phyloP scores from a whole-genome alignment of 2,888 invertebrate species.

The Zygogramma bicolorata region DNA sequence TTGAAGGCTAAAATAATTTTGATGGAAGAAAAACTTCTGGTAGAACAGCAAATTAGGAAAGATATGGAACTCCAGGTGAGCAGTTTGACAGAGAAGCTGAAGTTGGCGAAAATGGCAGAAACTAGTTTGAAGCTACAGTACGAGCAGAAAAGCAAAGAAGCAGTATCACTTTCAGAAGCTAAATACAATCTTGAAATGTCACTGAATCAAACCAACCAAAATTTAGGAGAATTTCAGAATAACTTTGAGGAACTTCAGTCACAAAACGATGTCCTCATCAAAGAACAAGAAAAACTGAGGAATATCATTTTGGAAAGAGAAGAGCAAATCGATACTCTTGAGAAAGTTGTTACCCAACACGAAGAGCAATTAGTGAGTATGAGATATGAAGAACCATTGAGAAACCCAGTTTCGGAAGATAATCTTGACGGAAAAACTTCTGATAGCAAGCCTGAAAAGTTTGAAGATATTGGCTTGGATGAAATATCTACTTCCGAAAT shows the following conservation, averaged over 20 bases:
- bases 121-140: constrained; percentile 60
- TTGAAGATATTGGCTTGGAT: not conserved
- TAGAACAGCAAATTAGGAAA: constrained; percentile 53
- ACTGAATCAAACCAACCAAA: constrained; percentile 38
- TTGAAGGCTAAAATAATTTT: constrained; percentile 55
- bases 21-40: constrained; percentile 55
- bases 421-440: not conserved
- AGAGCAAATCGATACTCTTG: constrained; percentile 34
- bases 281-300: constrained; percentile 40
- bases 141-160: constrained; percentile 59
- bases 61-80: constrained; percentile 53
- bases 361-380: constrained; percentile 48
- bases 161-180: constrained; percentile 47
- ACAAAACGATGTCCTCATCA: constrained; percentile 45
- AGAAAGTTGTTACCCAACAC: constrained; percentile 30
- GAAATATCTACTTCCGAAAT: not conserved
- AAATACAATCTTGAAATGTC: constrained; percentile 51
- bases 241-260: constrained; percentile 46
- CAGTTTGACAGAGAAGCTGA: constrained; percentile 62
- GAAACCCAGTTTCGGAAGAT: not conserved
- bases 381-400: constrained; percentile 25
- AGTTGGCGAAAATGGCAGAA: constrained; percentile 63
- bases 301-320: constrained; percentile 27
- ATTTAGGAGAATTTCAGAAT: constrained; percentile 45
- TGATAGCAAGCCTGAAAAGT: not conserved